Percentiles rank a stretch among this genome's conserved stretches.
Conservation (phyloP, 2,888 invertebrate species). For the Timema podura region DNA sequence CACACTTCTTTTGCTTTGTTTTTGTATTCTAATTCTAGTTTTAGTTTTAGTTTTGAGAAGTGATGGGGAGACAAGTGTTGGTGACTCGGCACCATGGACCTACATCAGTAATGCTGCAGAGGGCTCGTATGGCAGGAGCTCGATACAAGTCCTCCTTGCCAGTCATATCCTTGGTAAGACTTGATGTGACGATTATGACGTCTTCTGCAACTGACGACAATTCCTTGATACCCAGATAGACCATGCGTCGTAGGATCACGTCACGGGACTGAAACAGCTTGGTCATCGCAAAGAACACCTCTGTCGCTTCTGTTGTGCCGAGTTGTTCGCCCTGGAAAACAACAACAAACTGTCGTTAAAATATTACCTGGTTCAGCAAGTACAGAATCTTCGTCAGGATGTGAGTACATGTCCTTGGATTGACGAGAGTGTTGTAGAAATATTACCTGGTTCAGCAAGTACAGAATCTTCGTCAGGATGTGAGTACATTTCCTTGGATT, state of each 20-base stretch:
- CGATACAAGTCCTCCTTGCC: slow-evolving; percentile 90
- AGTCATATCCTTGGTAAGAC: slow-evolving; percentile 97
- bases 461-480: slow-evolving; percentile 93
- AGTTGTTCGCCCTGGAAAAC: slow-evolving; percentile 73
- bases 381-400: slow-evolving; percentile 96
- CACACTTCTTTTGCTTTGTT: no score
- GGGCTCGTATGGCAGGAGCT: slow-evolving; percentile 93
- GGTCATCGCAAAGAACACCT: slow-evolving; percentile 98
- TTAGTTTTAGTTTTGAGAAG: no score
- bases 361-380: slow-evolving; percentile 77
- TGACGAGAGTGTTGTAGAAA: slow-evolving; percentile 97
- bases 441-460: slow-evolving; percentile 80
- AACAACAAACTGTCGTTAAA: slow-evolving; percentile 62
- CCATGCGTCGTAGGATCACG: slow-evolving; percentile 88
- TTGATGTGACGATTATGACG: slow-evolving; percentile 98
- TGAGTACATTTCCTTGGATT: slow-evolving; percentile 95
- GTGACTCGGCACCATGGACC: slow-evolving; percentile 34
- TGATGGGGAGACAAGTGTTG: no score
- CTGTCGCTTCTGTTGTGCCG: slow-evolving; percentile 93
- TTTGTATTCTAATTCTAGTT: no score
- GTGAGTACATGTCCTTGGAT: slow-evolving; percentile 92
- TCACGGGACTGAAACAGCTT: slow-evolving; percentile 98
- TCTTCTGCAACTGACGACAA: slow-evolving; percentile 92
- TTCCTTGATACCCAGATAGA: slow-evolving; percentile 95
- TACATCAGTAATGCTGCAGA: slow-evolving; percentile 95